Evolutionary conservation across 2,797 vertebrate species (phyloP), one percentile per base, ranked within the genome.

Genomic region (Phalanger gymnotis): DNA sequence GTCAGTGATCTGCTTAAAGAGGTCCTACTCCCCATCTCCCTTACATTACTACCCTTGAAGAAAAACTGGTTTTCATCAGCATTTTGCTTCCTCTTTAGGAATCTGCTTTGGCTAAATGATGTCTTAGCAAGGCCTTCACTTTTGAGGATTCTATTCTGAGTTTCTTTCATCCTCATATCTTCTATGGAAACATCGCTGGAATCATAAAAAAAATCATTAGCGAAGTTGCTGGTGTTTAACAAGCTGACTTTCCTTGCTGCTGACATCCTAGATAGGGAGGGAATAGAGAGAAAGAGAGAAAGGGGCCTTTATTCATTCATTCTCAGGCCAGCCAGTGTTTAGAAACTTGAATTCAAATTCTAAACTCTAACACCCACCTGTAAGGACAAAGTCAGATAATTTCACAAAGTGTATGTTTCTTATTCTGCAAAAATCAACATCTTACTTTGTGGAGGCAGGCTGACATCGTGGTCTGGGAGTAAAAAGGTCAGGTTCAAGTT

Each of bases 1-100:
- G 81, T 12, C 0, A 0, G 0, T 0, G 40, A 0, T 6, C 66
- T 51, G 5, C 34, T 66, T 0, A 30, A 54, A 11, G 0, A 0
- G 0, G 0, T 22, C 40, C 31, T 0, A 28, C 0, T 66, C 11
- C 0, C 53, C 0, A 90, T 0, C 31, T 25, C 1, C 4, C 0
- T 4, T 0, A 34, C 0, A 0, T 34, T 0, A 0, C 57, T 94
- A 0, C 5, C 61, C 0, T 30, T 0, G 54, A 0, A 92, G 61
- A 91, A 0, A 12, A 28, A 4, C 11, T 0, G 93, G 0, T n/a
- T 93, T 0, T 58, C 90, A 11, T 28, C 94, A 53, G 57, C 7
- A 0, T 3, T 73, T 19, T 73, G 94, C 58, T 95, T 96, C 92
- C 98, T 99, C 95, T 99, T 99, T 13, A 99, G 97, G 98, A 99